Evolutionary conservation across 2,888 invertebrate genomes (phyloP).

Genomic region (Stenichneumon culpator): DNA sequence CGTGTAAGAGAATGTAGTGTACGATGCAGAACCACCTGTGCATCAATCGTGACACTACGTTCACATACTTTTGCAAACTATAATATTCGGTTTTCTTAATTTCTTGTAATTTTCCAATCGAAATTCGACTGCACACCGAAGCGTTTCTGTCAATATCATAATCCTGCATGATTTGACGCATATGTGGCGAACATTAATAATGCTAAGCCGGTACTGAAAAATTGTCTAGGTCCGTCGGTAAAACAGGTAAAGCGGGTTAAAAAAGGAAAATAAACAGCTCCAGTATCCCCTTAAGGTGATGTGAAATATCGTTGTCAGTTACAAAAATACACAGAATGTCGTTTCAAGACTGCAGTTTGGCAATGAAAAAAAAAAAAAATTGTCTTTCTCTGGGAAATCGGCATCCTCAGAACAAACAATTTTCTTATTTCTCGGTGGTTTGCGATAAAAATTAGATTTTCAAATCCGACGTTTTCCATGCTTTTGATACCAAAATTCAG

Average conservation of each 20-base stretch:
- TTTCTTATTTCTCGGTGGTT: slow-evolving; percentile 1
- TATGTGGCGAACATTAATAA: background rate
- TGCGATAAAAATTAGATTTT: slow-evolving; percentile 11
- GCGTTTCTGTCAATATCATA: too few relatives aligned
- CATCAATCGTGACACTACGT: too few relatives aligned
- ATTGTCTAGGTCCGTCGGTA: background rate
- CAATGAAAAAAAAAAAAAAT: background rate
- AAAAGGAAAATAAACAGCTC: background rate
- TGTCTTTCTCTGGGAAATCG: background rate
- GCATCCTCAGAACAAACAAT: slow-evolving; percentile 14
- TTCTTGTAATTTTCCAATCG: too few relatives aligned
- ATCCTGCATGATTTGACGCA: background rate
- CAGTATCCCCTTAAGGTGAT: slow-evolving; percentile 1
- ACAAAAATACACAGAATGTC: too few relatives aligned
- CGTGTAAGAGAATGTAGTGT: too few relatives aligned
- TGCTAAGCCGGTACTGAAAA: background rate
- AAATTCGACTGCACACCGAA: too few relatives aligned
- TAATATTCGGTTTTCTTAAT: too few relatives aligned
- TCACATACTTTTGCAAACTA: too few relatives aligned
- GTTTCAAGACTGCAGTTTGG: too few relatives aligned
- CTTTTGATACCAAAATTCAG: background rate
- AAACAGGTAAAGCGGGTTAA: background rate
- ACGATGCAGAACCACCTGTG: too few relatives aligned
- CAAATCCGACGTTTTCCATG: background rate
- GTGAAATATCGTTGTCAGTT: too few relatives aligned